phyloP scores from a whole-genome alignment of 1,140 invertebrate species.

The Platyscapa corneri region DNA sequence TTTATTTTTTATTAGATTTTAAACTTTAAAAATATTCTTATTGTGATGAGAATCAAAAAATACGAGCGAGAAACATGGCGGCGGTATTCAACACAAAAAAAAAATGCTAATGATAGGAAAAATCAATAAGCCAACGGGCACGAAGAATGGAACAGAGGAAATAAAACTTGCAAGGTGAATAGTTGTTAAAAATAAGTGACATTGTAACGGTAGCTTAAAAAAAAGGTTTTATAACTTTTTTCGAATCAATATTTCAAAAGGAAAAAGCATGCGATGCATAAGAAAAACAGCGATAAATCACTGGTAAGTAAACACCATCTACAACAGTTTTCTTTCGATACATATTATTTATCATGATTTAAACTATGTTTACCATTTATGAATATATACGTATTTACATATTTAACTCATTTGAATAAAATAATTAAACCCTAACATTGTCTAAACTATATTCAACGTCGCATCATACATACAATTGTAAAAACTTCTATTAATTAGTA shows the following conservation, averaged over 20 bases:
- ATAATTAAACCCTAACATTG: too few species aligned
- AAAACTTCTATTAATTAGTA: too few species aligned
- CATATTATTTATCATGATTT: too few species aligned
- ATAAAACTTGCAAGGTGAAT: neutral
- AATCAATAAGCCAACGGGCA: constrained; percentile 27
- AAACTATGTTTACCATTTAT: too few species aligned
- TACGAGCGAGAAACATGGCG: neutral
- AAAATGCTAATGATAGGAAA: constrained; percentile 6
- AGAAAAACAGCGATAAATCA: constrained; percentile 49
- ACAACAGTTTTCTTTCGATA: too few species aligned
- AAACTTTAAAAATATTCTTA: neutral
- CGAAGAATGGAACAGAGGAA: neutral
- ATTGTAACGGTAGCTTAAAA: neutral
- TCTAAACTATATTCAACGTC: too few species aligned
- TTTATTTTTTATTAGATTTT: too few species aligned
- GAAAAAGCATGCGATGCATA: constrained; percentile 56
- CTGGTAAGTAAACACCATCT: constrained; percentile 34
- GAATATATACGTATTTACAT: too few species aligned
- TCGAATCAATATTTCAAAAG: neutral
- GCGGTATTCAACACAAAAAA: neutral
- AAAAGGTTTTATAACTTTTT: neutral
- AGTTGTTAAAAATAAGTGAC: neutral
- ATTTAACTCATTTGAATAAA: too few species aligned
- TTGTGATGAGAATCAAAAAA: neutral
- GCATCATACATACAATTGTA: too few species aligned